Base-by-base conservation (phyloP, 2,113 vertebrate genomes). In the Epinephelus lanceolatus region DNA sequence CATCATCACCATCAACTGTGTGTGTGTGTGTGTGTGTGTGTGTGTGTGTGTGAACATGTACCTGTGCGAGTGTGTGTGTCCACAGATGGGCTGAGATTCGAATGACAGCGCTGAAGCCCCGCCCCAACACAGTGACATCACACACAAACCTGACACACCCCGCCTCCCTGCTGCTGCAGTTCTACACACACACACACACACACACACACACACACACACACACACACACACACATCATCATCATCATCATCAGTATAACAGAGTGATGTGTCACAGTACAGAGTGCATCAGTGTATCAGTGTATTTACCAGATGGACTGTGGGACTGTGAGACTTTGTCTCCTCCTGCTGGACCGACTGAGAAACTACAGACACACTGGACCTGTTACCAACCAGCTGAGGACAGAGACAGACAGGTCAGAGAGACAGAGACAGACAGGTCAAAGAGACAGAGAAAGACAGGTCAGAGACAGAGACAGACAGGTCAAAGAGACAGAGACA, bases 81-180 rank as follows among this genome's bases (percentile, higher is more conserved):
- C 62, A 70, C 14, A 86, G 75, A 1, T 57, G 59, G n/a, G 85
- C 85, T 37, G 80, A 75, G 14, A 86, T 75, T 70, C 59, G 25
- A 10, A 75, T 14, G 4, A 86, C 85, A 6, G 80, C 75, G 1
- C 85, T 86, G 59, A 59, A 70, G 70, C 75, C 80, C 51, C 70
- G 42, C 40, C 65, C 80, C 45, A 86, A 65, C 0, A 9, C 71
- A 8, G 21, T 71, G 80, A 75, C 80, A 75, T 86, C 85, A 86
- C 80, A 86, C 33, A 65, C 70, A 40, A 79, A 83, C 63, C 85
- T 57, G 51, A 78, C 21, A 42, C 85, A 83, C 1, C 42, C 52
- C 0, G 33, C 40, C 11, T 75, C 25, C 7, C 19, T 52, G 37
- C 52, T 75, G 71, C 59, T 83, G 62, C 85, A 86, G 65, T 70